Conservation (phyloP, 2,888 invertebrate species). For the Torymus tubicola region DNA sequence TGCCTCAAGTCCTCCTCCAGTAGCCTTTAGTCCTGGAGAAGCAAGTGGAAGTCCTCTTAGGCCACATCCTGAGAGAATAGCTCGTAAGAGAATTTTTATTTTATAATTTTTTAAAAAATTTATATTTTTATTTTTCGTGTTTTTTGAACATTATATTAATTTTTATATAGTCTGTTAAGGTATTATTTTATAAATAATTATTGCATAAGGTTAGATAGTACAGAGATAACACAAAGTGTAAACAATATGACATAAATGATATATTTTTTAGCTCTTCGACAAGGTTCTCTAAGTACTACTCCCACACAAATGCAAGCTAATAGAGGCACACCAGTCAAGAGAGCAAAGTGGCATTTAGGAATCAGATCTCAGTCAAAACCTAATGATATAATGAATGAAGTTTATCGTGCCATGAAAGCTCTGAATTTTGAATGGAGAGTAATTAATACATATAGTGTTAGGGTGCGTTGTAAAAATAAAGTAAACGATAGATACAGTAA, state of each 20-base stretch:
- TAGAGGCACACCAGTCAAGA: slow-evolving; percentile 88
- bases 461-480: slow-evolving; percentile 93
- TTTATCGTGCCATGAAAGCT: slow-evolving; percentile 99
- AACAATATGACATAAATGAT: no score
- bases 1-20: slow-evolving; percentile 91
- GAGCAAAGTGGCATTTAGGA: slow-evolving; percentile 99
- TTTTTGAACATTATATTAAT: neutral
- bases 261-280: slow-evolving; percentile 74
- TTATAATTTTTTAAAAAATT: neutral
- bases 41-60: slow-evolving; percentile 78
- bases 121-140: neutral
- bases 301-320: slow-evolving; percentile 71
- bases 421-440: slow-evolving; percentile 99
- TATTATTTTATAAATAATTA: no score
- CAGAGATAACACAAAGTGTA: no score
- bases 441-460: slow-evolving; percentile 96
- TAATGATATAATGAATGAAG: slow-evolving; percentile 99
- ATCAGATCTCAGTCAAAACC: slow-evolving; percentile 99
- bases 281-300: slow-evolving; percentile 67
- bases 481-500: slow-evolving; percentile 91
- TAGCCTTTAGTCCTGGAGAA: slow-evolving; percentile 79
- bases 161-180: no score
- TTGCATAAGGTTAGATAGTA: no score
- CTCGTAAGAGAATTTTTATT: slow-evolving; percentile 77
- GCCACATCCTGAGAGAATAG: slow-evolving; percentile 96